A percentile compares a stretch with the other conserved stretches of the same genome.
phyloP scores from a whole-genome alignment of 2,113 vertebrate genomes.

The Cebus imitator region DNA sequence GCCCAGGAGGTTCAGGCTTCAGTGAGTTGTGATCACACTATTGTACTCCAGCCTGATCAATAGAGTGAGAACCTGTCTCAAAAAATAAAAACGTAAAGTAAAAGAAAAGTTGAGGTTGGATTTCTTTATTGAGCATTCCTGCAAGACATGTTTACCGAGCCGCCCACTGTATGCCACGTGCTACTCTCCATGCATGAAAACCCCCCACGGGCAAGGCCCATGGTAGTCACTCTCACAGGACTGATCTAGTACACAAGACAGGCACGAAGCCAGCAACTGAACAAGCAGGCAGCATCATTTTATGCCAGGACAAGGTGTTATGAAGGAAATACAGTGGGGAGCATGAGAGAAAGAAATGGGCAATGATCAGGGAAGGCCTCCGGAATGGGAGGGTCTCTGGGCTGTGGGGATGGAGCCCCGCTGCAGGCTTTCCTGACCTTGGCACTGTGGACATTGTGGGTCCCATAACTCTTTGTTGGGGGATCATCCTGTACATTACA shows the following conservation, averaged over 20 bases:
- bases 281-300: not conserved
- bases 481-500: not conserved
- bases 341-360: not conserved
- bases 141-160: accelerated
- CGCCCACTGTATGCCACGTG: accelerated
- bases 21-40: no score
- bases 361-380: not conserved
- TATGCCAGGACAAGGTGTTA: not conserved
- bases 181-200: not conserved
- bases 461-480: accelerated
- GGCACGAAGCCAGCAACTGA: not conserved
- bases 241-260: no score
- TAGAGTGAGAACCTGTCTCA: no score
- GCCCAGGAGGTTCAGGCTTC: no score
- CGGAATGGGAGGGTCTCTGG: accelerated
- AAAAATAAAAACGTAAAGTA: no score
- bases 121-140: not conserved
- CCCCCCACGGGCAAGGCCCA: not conserved
- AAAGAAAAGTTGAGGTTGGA: not conserved
- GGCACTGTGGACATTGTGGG: accelerated
- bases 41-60: no score
- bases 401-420: accelerated
- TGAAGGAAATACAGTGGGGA: not conserved
- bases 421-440: accelerated
- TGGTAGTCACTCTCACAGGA: accelerated